Conservation (phyloP, 2,113 vertebrate species). For the Caretta caretta region DNA sequence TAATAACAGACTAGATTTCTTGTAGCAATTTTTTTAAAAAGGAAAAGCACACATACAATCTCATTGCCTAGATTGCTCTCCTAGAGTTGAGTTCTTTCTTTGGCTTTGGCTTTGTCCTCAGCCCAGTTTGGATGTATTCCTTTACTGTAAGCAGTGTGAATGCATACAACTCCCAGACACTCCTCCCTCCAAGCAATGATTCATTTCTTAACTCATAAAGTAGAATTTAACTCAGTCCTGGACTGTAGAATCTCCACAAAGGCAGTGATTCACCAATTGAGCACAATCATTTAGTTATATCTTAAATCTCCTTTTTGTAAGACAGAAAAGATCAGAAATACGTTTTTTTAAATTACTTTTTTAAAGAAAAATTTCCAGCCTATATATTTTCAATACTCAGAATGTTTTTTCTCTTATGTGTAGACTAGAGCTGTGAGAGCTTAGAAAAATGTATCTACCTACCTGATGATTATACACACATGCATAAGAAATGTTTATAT, state of each 20-base stretch:
- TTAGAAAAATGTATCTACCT: not conserved
- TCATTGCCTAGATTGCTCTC: not conserved
- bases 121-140: conserved; percentile 1
- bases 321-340: not conserved
- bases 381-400: not conserved
- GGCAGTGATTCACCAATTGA: conserved; percentile 61
- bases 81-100: conserved; percentile 29
- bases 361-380: not conserved
- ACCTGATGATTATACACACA: not conserved
- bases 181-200: conserved; percentile 56
- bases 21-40: conserved; percentile 7
- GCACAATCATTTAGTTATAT: conserved; percentile 29
- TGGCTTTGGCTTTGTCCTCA: conserved; percentile 58
- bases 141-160: conserved; percentile 3
- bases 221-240: not conserved
- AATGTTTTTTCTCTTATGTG: not conserved
- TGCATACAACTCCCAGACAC: not conserved
- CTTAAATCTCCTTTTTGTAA: conserved; percentile 29
- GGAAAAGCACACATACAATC: not conserved
- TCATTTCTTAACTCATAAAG: conserved; percentile 6
- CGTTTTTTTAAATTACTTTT: conserved; percentile 38
- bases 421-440: not conserved
- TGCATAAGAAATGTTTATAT: not conserved
- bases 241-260: conserved; percentile 38
- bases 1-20: conserved; percentile 56